phyloP scores from a whole-genome alignment of 2,888 invertebrate genomes.

The Chloromyia formosa region DNA sequence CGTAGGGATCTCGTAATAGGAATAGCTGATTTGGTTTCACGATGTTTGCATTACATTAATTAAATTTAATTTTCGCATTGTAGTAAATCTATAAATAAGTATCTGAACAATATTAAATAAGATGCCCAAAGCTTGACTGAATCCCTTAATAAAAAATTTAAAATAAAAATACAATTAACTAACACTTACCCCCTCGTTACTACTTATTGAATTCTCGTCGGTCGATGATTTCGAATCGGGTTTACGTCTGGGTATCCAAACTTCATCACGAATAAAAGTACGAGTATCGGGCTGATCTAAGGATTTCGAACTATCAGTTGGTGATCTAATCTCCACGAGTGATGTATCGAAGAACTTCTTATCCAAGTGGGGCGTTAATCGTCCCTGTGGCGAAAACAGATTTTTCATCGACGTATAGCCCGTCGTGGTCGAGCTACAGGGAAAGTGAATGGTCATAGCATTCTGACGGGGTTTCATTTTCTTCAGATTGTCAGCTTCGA shows the following conservation, averaged over 20 bases:
- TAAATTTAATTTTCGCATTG: too few species aligned
- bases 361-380: constrained; percentile 72
- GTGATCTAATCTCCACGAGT: constrained; percentile 77
- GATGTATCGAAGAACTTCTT: constrained; percentile 84
- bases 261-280: constrained; percentile 44
- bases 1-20: too few species aligned
- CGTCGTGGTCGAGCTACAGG: constrained; percentile 68
- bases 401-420: constrained; percentile 69
- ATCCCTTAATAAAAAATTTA: constrained; percentile 9
- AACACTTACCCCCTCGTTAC: constrained; percentile 28
- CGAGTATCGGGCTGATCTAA: constrained; percentile 54
- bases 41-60: too few species aligned
- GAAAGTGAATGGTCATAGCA: constrained; percentile 76
- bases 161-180: constrained; percentile 12
- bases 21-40: too few species aligned
- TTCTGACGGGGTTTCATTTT: constrained; percentile 57
- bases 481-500: constrained; percentile 59
- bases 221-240: neutral
- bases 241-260: constrained; percentile 51
- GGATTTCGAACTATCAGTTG: constrained; percentile 56
- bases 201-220: constrained; percentile 35
- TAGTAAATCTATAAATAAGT: too few species aligned
- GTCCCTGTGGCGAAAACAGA: constrained; percentile 65
- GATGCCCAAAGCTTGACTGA: neutral
- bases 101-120: too few species aligned